phyloP scores from a whole-genome alignment of 1,140 invertebrate genomes.

The Nephila pilipes region DNA sequence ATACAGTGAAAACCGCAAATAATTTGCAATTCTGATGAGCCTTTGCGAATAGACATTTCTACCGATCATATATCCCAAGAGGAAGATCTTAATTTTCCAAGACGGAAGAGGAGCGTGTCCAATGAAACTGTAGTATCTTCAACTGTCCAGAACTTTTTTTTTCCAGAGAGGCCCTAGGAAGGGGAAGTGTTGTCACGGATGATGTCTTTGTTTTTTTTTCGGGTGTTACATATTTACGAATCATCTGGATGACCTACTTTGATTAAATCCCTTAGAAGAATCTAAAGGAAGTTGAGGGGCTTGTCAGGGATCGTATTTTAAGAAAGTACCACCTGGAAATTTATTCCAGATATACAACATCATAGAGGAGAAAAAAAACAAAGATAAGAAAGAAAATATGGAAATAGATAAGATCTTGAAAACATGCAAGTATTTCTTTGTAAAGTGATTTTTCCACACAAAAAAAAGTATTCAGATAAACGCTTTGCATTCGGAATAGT shows the following conservation, averaged over 20 bases:
- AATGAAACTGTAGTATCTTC: not conserved
- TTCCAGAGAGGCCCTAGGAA: not conserved
- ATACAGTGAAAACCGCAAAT: not conserved
- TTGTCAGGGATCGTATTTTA: not conserved
- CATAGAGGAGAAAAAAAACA: no score
- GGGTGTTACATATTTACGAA: not conserved
- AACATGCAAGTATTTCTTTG: no score
- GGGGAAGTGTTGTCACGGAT: not conserved
- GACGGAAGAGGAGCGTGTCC: not conserved
- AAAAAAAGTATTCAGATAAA: no score
- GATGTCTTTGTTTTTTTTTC: slow-evolving; percentile 9
- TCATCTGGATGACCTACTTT: not conserved
- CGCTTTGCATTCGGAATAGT: no score
- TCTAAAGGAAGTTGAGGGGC: not conserved
- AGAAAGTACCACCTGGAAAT: not conserved
- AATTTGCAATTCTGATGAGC: not conserved
- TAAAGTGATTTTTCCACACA: no score
- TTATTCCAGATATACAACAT: no score
- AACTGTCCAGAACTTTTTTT: not conserved
- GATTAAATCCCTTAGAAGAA: not conserved
- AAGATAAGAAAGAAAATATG: no score
- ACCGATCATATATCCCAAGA: not conserved
- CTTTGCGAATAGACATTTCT: not conserved
- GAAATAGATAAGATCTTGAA: no score
- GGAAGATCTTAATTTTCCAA: slow-evolving; percentile 17